Conservation (phyloP, 2,113 vertebrate species). For the Protobothrops mucrosquamatus region DNA sequence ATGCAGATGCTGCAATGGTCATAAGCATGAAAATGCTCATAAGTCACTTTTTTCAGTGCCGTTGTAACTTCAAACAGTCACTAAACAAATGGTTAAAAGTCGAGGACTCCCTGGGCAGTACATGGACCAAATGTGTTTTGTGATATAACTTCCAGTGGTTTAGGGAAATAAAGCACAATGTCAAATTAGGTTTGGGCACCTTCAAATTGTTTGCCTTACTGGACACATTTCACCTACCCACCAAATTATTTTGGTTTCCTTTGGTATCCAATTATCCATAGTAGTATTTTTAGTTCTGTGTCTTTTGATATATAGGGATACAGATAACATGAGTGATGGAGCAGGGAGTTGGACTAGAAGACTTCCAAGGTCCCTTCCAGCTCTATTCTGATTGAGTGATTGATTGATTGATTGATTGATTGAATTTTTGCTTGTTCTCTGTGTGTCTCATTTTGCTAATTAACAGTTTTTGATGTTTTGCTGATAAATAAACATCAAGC, state of each 20-base stretch:
- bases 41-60: too few species aligned
- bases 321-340: background rate
- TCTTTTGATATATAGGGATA: background rate
- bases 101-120: background rate
- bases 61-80: too few species aligned
- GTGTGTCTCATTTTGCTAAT: background rate
- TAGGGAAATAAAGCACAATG: background rate
- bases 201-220: background rate
- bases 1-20: too few species aligned
- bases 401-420: too few species aligned
- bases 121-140: background rate
- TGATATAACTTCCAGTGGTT: background rate
- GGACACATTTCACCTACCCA: background rate
- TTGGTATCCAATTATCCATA: background rate
- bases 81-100: background rate
- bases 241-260: background rate
- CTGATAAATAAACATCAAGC: background rate
- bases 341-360: too few species aligned
- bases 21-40: too few species aligned
- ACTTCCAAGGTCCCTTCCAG: too few species aligned
- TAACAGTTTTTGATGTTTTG: background rate
- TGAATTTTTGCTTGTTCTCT: background rate
- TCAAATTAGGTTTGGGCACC: background rate
- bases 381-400: too few species aligned
- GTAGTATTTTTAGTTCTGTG: background rate